Percentiles rank a stretch among this genome's conserved stretches.
Conservation (phyloP, 2,113 vertebrate genomes). For the Trichomycterus rosablanca region DNA sequence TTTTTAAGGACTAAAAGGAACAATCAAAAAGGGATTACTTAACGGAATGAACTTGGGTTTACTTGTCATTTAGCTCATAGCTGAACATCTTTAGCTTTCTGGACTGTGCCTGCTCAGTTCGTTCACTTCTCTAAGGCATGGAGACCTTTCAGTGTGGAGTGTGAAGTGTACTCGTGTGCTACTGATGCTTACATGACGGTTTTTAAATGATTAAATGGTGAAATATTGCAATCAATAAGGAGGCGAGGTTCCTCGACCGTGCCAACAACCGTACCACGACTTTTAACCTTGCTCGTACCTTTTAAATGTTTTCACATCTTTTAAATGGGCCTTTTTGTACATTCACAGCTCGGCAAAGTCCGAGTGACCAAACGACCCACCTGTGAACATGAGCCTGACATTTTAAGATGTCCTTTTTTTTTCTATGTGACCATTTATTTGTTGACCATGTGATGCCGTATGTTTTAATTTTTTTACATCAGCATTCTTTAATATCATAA, state of each 20-base stretch:
- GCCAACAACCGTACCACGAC: conserved; percentile 56
- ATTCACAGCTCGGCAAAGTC: conserved; percentile 35
- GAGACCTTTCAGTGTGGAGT: conserved; percentile 42
- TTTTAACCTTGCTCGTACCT: conserved; percentile 35
- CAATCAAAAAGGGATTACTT: conserved; percentile 19
- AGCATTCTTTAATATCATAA: conserved; percentile 51
- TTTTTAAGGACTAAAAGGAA: background rate
- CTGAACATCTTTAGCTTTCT: conserved; percentile 24
- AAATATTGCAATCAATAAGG: conserved; percentile 12
- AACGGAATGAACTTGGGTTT: background rate
- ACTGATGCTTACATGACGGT: conserved; percentile 44
- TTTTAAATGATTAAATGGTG: no score
- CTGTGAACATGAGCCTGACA: background rate
- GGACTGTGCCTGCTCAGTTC: conserved; percentile 8
- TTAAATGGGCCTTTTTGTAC: conserved; percentile 40
- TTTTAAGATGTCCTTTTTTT: background rate
- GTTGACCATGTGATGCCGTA: conserved; percentile 54
- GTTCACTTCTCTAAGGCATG: conserved; percentile 48
- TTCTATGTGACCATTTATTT: conserved; percentile 30
- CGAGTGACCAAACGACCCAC: conserved; percentile 32
- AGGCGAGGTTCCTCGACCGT: conserved; percentile 46
- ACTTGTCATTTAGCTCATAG: conserved; percentile 23
- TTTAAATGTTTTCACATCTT: conserved; percentile 42
- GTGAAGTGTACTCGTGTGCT: conserved; percentile 43
- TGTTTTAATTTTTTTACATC: conserved; percentile 47